Conservation (phyloP, 2,888 invertebrate genomes). For the Caenorhabditis uteleia region DNA sequence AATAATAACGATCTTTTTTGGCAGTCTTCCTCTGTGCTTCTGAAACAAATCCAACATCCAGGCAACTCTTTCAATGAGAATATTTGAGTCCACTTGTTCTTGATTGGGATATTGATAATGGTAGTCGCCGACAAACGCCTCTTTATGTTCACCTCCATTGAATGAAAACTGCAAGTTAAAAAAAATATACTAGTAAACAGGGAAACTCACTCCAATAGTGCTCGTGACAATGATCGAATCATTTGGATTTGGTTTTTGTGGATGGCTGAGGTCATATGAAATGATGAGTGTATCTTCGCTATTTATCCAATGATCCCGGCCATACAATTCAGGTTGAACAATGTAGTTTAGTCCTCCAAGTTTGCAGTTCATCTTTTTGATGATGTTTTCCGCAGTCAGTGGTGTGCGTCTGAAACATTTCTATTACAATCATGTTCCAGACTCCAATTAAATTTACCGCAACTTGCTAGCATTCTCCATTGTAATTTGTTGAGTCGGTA, state of each 20-base stretch:
- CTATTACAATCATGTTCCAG: no score
- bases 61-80: slow-evolving; percentile 24
- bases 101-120: slow-evolving; percentile 32
- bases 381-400: no score
- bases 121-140: slow-evolving; percentile 45
- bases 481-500: no score
- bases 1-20: slow-evolving; percentile 29
- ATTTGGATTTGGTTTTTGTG: slow-evolving; percentile 7
- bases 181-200: not conserved
- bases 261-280: slow-evolving; percentile 42
- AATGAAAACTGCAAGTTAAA: slow-evolving; percentile 33
- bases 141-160: slow-evolving; percentile 28
- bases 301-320: slow-evolving; percentile 5
- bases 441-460: no score
- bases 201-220: slow-evolving; percentile 34
- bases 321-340: slow-evolving; percentile 12
- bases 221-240: slow-evolving; percentile 11
- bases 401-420: no score
- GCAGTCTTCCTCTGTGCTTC: slow-evolving; percentile 10
- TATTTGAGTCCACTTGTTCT: slow-evolving; percentile 31
- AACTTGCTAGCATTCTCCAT: no score
- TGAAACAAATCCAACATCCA: slow-evolving; percentile 31
- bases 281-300: slow-evolving; percentile 14
- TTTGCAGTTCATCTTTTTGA: slow-evolving; percentile 36
- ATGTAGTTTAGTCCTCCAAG: slow-evolving; percentile 25